phyloP scores from a whole-genome alignment of 2,113 vertebrate genomes.

The Chauna torquata region DNA sequence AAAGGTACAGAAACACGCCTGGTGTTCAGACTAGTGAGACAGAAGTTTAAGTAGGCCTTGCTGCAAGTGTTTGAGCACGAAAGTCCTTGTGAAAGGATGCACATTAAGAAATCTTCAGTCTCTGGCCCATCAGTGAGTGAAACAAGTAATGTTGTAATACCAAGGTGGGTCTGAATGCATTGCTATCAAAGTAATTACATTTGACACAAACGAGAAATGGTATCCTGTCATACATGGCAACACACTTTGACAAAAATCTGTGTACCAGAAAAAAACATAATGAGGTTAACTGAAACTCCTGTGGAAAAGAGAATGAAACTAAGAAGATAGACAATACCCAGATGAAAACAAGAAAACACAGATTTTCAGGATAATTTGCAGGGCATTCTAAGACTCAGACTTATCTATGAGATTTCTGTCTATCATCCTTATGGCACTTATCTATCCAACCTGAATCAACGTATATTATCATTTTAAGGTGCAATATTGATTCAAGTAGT shows the following conservation, averaged over 20 bases:
- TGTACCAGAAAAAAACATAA: neutral
- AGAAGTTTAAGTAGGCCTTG: neutral
- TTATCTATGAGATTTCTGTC: neutral
- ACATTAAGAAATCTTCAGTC: neutral
- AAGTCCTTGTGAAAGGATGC: neutral
- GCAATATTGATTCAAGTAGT: neutral
- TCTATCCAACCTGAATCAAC: neutral
- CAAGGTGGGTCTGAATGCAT: neutral
- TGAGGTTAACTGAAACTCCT: slow-evolving; percentile 7
- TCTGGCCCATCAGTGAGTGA: neutral
- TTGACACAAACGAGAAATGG: slow-evolving; percentile 27
- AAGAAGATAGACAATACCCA: neutral
- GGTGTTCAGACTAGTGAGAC: neutral
- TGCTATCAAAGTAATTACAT: slow-evolving; percentile 12
- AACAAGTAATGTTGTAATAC: neutral
- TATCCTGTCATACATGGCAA: neutral
- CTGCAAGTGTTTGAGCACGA: neutral
- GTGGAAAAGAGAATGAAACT: neutral
- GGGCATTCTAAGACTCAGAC: neutral
- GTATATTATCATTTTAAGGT: neutral
- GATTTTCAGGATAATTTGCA: neutral
- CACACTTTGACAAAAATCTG: neutral
- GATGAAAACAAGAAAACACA: neutral
- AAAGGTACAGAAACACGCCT: neutral
- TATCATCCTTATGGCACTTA: neutral